phyloP scores from a whole-genome alignment of 2,888 invertebrate species.

The Halictus quadricinctus region DNA sequence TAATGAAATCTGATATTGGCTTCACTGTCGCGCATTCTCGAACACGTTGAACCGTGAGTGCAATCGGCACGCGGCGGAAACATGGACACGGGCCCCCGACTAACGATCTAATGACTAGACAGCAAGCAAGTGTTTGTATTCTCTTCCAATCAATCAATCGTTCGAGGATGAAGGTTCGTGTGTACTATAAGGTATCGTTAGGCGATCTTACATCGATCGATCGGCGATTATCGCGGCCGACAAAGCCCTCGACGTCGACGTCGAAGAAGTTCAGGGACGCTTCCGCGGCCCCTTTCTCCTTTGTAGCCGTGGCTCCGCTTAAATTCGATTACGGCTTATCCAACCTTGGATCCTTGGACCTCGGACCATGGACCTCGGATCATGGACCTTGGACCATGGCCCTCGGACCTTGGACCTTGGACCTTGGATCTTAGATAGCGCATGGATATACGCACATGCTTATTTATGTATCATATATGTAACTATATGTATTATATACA shows the following conservation, averaged over 20 bases:
- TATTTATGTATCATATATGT: slow-evolving; percentile 68
- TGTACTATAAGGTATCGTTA: slow-evolving; percentile 65
- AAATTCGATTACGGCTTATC: slow-evolving; percentile 70
- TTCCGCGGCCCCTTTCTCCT: neutral
- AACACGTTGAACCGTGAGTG: neutral
- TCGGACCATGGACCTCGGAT: neutral
- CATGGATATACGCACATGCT: slow-evolving; percentile 71
- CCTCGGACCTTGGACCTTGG: neutral
- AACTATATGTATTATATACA: slow-evolving; percentile 62
- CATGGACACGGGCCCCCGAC: slow-evolving; percentile 55
- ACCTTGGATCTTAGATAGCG: slow-evolving; percentile 51
- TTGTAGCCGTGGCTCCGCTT: slow-evolving; percentile 34
- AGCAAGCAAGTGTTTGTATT: slow-evolving; percentile 75
- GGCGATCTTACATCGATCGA: slow-evolving; percentile 65
- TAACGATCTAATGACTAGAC: slow-evolving; percentile 80
- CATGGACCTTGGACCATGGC: no score
- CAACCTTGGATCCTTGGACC: slow-evolving; percentile 56
- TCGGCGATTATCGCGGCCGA: slow-evolving; percentile 56
- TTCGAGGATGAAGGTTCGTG: slow-evolving; percentile 58
- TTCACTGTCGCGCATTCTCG: neutral
- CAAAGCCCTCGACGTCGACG: slow-evolving; percentile 23
- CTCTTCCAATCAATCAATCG: slow-evolving; percentile 61
- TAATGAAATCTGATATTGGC: neutral
- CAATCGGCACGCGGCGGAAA: neutral
- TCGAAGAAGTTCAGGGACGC: neutral